Conservation (phyloP, 2,797 vertebrate genomes). For the Dendrocincla tyrannina region DNA sequence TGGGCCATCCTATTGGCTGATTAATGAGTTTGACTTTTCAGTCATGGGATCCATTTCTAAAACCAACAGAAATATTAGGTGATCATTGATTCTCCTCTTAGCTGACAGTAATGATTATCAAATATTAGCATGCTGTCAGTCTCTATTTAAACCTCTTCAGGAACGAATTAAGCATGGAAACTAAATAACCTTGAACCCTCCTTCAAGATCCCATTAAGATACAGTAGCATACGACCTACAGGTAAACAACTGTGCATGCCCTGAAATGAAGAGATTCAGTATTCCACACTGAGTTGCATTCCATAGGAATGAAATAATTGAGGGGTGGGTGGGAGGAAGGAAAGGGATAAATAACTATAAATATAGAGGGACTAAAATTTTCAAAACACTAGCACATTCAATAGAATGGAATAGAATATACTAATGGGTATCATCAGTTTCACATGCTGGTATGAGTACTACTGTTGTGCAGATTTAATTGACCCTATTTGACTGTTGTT, state of each 20-base stretch:
- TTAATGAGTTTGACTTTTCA: constrained; percentile 71
- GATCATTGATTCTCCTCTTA: constrained; percentile 21
- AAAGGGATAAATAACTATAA: constrained; percentile 30
- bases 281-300: constrained; percentile 50
- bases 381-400: constrained; percentile 3
- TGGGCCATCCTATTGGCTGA: constrained; percentile 63
- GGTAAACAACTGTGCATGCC: constrained; percentile 27
- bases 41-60: constrained; percentile 4
- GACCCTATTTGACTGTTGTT: constrained; percentile 14
- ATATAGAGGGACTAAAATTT: constrained; percentile 23
- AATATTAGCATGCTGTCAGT: constrained; percentile 38
- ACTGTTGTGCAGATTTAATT: constrained; percentile 26
- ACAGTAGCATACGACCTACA: not conserved
- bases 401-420: not conserved
- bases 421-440: constrained; percentile 24
- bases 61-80: constrained; percentile 24
- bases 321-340: not conserved
- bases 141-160: constrained; percentile 38
- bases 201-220: constrained; percentile 53
- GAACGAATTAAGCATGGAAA: constrained; percentile 50
- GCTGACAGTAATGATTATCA: constrained; percentile 35
- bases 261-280: constrained; percentile 35
- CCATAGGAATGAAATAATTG: constrained; percentile 66
- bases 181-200: constrained; percentile 39
- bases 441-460: not conserved